Base-by-base conservation (phyloP, 2,888 invertebrate species). In the Ptychoptera albimana region DNA sequence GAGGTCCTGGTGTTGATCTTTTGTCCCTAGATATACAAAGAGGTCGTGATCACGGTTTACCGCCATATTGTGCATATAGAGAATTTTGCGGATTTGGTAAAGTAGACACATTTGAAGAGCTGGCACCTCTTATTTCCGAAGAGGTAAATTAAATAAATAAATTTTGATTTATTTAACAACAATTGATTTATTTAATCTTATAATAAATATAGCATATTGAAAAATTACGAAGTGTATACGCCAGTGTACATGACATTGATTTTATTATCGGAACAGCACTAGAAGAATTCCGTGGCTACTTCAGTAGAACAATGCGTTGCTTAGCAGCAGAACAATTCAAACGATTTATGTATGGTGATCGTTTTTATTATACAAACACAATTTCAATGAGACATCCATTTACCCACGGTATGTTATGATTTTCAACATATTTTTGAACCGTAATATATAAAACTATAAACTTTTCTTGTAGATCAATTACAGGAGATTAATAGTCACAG, bases 261-360 rank as follows among this genome's bases (percentile, higher is more conserved):
- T 64, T 85, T 9, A 83, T 79, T 70, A 67, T 80, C 10, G 86
- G 81, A 2, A 82, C 79, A 1, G 66, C 83, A 7, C 63, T 82
- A 1, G 86, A 86, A 57, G 72, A 77, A 3, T 59, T 71, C 1
- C 65, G 71, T 0, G 80, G 74, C 1, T 77, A 77, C 8, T 59
- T 80, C 31, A 66, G 84, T 1, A 71, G 72, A 0, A 81, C 82
- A 1, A 82, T 84, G 54, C 73, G 75, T 4, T 77, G 82, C 53
- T 75, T 85, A 38, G 72, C 84, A 5, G 82, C 78, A 2, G 79
- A 79, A 54, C 83, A 84, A 60, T 80, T 81, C 61, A 64, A 70
- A 1, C 67, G 74, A 46, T 58, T 75, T 37, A 72, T 75, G 58
- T 68, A 64, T 45, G 81, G 81, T 1, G 85, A 86, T 56, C 66